A percentile compares a stretch with the other conserved stretches of the same genome.
Evolutionary conservation across 2,113 vertebrate genomes (phyloP).

Genomic region (Rattus norvegicus): DNA sequence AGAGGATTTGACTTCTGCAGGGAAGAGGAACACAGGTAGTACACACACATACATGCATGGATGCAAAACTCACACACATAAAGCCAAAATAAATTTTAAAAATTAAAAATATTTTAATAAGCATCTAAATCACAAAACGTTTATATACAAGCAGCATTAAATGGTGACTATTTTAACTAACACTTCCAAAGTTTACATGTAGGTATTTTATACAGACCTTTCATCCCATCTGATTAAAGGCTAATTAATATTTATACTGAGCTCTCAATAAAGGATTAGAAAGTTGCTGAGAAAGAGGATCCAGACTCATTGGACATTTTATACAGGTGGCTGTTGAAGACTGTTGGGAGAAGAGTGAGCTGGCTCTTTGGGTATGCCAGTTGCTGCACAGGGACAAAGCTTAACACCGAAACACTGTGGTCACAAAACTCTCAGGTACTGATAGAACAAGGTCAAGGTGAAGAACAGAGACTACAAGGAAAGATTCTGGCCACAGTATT

Average conservation of each 20-base stretch:
- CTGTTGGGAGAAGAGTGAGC: background rate
- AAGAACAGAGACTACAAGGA: background rate
- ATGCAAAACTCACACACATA: background rate
- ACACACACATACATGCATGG: too few relatives aligned
- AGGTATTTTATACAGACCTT: background rate
- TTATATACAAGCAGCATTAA: background rate
- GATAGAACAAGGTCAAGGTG: background rate
- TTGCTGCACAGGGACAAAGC: background rate
- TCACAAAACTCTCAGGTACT: background rate
- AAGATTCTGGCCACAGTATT: background rate
- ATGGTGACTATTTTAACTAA: slow-evolving; percentile 64
- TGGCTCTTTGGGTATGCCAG: background rate
- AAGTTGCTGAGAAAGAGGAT: background rate
- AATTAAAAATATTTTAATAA: background rate
- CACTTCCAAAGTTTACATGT: background rate
- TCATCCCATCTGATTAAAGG: slow-evolving; percentile 1
- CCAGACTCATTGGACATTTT: background rate
- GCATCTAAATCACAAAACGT: background rate
- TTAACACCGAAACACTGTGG: background rate
- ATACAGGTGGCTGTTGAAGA: background rate
- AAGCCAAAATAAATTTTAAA: background rate
- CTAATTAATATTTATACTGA: slow-evolving; percentile 59
- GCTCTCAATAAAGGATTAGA: background rate
- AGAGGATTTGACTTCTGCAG: background rate
- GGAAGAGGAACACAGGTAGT: background rate